These are phyloP conservation scores for Crenuchus spilurus DNA, from an alignment of 2,797 vertebrate genomes.

Conservation along the genomic window DNA sequence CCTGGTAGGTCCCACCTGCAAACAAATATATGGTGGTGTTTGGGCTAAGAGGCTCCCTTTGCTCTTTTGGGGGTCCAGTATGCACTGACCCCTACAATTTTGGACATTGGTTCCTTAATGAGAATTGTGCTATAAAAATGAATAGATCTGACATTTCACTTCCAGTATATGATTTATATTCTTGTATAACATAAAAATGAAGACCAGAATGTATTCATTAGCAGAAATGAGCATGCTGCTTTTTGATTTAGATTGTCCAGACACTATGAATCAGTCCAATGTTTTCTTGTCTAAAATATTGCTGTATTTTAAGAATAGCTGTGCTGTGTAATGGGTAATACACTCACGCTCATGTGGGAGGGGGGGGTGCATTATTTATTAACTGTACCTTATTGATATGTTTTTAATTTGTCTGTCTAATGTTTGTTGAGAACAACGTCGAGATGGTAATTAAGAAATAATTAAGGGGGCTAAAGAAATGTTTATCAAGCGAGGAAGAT, in stretches of 20 bases:
- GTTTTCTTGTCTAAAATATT: not conserved
- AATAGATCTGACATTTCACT: too few relatives aligned
- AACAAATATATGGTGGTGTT: too few relatives aligned
- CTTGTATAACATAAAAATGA: too few relatives aligned
- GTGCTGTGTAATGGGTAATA: not conserved
- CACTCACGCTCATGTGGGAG: not conserved
- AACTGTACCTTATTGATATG: conserved; percentile 62
- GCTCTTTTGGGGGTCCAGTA: too few relatives aligned
- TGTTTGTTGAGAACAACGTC: conserved; percentile 76
- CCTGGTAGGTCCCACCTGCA: too few relatives aligned
- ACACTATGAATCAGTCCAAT: not conserved
- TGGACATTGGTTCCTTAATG: too few relatives aligned
- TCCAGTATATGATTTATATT: too few relatives aligned
- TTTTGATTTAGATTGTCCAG: not conserved
- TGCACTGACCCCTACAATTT: too few relatives aligned
- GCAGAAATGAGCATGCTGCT: too few relatives aligned
- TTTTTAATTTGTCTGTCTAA: conserved; percentile 73
- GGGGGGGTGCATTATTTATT: conserved; percentile 16
- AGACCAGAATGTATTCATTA: too few relatives aligned
- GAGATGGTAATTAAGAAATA: conserved; percentile 87
- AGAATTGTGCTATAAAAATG: too few relatives aligned
- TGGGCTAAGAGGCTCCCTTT: too few relatives aligned
- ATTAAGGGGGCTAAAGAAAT: conserved; percentile 84
- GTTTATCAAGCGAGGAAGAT: conserved; percentile 86
- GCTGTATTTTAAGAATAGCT: not conserved